phyloP scores from a whole-genome alignment of 37 sponge, comb jelly and placozoan species.

The Bolinopsis microptera region DNA sequence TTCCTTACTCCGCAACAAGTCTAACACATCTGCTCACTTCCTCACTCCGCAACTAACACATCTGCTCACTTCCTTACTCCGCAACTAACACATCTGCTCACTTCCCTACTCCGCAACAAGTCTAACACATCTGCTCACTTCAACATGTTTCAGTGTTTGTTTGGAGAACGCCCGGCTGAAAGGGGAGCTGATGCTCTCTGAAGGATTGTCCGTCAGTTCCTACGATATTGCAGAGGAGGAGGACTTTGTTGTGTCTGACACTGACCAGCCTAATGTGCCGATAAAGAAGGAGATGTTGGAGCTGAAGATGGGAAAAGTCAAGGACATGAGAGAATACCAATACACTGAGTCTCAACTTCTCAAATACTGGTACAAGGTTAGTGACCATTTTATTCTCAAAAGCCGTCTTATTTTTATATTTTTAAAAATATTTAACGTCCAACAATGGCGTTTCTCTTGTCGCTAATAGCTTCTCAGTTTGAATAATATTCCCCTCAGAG shows the following conservation, averaged over 20 bases:
- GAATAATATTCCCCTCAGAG: conserved; percentile 3
- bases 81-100: too few relatives aligned
- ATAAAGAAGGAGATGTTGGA: conserved; percentile 6
- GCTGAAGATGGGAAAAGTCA: conserved; percentile 14
- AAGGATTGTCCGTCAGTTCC: conserved; percentile 27
- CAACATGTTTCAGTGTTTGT: background rate
- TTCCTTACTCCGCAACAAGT: too few relatives aligned
- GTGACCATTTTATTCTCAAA: too few relatives aligned
- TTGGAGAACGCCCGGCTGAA: conserved; percentile 41
- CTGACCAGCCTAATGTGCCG: background rate
- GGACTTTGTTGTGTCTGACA: background rate
- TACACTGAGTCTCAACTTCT: conserved; percentile 34
- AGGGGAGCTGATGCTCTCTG: conserved; percentile 12
- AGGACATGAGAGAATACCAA: conserved; percentile 54
- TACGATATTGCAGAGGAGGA: conserved; percentile 38
- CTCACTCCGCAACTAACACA: too few relatives aligned
- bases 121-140: too few relatives aligned
- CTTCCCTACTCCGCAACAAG: too few relatives aligned
- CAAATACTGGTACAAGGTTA: conserved; percentile 41
- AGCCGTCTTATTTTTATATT: too few relatives aligned
- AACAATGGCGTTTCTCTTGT: too few relatives aligned
- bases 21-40: too few relatives aligned
- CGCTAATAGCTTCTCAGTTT: too few relatives aligned
- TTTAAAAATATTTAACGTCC: too few relatives aligned
- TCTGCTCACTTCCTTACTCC: too few relatives aligned